A percentile compares a stretch with the other conserved stretches of the same genome.
phyloP scores from a whole-genome alignment of 2,888 invertebrate genomes.

The Kryphioiulus occultus region DNA sequence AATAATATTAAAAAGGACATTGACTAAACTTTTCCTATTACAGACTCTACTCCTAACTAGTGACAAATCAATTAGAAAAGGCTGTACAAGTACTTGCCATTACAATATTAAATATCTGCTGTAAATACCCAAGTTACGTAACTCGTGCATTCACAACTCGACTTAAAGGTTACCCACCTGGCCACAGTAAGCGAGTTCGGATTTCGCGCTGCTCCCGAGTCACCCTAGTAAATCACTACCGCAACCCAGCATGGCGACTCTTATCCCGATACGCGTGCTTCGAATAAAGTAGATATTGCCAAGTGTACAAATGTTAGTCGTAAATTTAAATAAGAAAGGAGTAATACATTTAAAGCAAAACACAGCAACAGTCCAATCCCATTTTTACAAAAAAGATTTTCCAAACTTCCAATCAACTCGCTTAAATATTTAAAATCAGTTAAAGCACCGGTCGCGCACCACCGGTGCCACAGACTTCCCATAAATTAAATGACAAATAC shows the following conservation, averaged over 20 bases:
- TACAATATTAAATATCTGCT: constrained; percentile 31
- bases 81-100: neutral
- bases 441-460: neutral
- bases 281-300: neutral
- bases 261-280: neutral
- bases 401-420: neutral
- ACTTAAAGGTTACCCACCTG: neutral
- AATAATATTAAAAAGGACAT: constrained; percentile 27
- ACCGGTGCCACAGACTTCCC: neutral
- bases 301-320: neutral
- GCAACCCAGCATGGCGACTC: neutral
- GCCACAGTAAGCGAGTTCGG: neutral
- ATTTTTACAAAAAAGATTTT: neutral
- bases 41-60: neutral
- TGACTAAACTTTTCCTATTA: neutral
- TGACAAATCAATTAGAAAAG: neutral
- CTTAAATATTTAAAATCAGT: neutral
- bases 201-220: neutral
- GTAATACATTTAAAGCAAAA: neutral
- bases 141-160: neutral
- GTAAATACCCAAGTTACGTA: neutral
- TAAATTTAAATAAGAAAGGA: neutral
- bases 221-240: neutral
- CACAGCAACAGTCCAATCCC: neutral
- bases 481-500: neutral